phyloP scores from a whole-genome alignment of 2,113 vertebrate genomes.

The Furnarius figulus region DNA sequence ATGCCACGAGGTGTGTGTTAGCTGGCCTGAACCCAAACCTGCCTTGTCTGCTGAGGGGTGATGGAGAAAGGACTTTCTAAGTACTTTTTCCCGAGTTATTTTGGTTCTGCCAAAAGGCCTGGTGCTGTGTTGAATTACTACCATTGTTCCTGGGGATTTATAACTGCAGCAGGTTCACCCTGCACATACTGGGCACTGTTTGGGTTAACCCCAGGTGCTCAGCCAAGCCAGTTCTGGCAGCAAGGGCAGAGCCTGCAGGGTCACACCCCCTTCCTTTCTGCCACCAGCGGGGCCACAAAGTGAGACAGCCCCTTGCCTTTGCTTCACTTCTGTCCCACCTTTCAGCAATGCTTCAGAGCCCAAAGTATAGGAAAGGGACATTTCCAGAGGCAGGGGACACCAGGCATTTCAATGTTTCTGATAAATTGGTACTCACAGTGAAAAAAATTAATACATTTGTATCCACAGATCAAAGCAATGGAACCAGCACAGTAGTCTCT shows the following conservation, averaged over 20 bases:
- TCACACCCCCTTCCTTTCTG: neutral
- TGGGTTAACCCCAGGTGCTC: neutral
- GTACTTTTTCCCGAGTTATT: neutral
- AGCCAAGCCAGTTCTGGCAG: neutral
- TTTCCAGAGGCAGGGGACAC: neutral
- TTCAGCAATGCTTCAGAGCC: neutral
- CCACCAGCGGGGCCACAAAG: rapidly evolving
- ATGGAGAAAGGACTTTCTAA: neutral
- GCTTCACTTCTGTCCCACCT: neutral
- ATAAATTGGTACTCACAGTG: neutral
- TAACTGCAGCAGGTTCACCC: neutral
- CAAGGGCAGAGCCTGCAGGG: neutral
- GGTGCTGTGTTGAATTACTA: neutral
- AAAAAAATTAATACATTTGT: neutral
- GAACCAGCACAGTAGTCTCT: neutral
- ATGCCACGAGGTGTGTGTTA: rapidly evolving
- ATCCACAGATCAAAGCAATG: neutral
- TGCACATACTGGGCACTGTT: rapidly evolving
- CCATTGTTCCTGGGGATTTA: neutral
- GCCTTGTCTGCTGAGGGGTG: neutral
- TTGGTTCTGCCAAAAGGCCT: neutral
- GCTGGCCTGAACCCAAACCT: neutral
- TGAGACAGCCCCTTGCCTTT: neutral
- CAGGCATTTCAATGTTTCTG: neutral
- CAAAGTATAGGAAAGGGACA: neutral